Conservation (phyloP, 2,888 invertebrate genomes). For the Pegoplata infirma region DNA sequence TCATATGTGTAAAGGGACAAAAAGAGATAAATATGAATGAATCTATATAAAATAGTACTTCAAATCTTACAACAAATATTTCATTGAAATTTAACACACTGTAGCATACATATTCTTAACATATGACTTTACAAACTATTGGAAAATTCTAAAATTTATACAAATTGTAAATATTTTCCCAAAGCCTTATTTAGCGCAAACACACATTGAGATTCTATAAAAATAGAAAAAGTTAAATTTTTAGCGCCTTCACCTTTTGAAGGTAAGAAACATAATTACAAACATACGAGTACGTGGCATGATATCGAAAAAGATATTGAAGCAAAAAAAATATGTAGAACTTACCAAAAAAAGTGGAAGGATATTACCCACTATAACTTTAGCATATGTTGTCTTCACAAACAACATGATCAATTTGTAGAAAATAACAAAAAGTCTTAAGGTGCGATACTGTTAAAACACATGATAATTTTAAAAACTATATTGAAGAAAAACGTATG, state of each 20-base stretch:
- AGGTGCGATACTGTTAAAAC: constrained; percentile 71
- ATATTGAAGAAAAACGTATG: constrained; percentile 22
- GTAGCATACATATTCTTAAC: constrained; percentile 39
- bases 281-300: constrained; percentile 14
- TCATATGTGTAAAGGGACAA: no score
- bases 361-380: constrained; percentile 64
- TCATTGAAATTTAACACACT: no score
- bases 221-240: constrained; percentile 64
- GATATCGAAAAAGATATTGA: constrained; percentile 32
- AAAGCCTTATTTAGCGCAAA: constrained; percentile 15
- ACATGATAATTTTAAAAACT: constrained; percentile 67
- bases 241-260: constrained; percentile 68
- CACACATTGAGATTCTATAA: neutral
- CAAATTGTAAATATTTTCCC: constrained; percentile 1
- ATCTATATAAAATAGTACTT: no score
- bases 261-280: constrained; percentile 40
- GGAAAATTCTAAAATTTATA: constrained; percentile 31
- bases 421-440: constrained; percentile 30
- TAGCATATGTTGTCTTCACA: constrained; percentile 61
- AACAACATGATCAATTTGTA: constrained; percentile 10
- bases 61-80: no score
- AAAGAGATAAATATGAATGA: no score
- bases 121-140: constrained; percentile 42
- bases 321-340: constrained; percentile 9
- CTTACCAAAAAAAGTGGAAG: constrained; percentile 56